Evolutionary conservation across 1,140 invertebrate species (phyloP), one percentile per base, ranked within the genome.

Genomic region (Mycetomoellerius zeteki): DNA sequence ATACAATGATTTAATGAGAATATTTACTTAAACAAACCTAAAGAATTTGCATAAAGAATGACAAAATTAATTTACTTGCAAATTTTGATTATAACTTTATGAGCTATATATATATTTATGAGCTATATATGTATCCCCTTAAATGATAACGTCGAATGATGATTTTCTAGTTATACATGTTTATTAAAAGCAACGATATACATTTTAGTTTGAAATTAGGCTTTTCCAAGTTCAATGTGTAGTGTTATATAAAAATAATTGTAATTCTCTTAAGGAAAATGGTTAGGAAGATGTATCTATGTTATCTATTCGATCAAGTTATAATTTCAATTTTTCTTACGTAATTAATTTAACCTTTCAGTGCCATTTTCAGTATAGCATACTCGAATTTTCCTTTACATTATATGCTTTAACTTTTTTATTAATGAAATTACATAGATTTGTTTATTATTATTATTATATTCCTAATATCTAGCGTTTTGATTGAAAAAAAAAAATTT

Each of bases 21-120:
- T 37, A 21, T 54, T 73, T 75, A 43, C 5, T 54, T 47, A 27
- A 65, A 69, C 21, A 80, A 54, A 69, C 14, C 16, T 47, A 81
- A 21, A 77, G 37, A 81, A 16, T 12, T 27, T 60, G 1, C 24
- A 82, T 69, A 50, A 37, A 47, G 0, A 50, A 72, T 60, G 47
- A 50, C 30, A 37, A 75, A 33, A 75, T 56, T 30, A 73, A 33
- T 75, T 58, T 12, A 58, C 52, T 75, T 58, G 52, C n/a, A 75
- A 75, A 75, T 75, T 71, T 16, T 58, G 12, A 58, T 75, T 75
- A 43, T 24, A 75, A 60, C 5, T 16, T 75, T 43, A 8, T 24
- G 10, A 73, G 1, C 7, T 24, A 72, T n/a, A 64, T 33, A 8
- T n/a, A 64, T 33, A 10, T 10, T 75, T 43, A 8, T 37, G 19